Conservation (phyloP, 2,888 invertebrate species). For the Lasioglossum vierecki region DNA sequence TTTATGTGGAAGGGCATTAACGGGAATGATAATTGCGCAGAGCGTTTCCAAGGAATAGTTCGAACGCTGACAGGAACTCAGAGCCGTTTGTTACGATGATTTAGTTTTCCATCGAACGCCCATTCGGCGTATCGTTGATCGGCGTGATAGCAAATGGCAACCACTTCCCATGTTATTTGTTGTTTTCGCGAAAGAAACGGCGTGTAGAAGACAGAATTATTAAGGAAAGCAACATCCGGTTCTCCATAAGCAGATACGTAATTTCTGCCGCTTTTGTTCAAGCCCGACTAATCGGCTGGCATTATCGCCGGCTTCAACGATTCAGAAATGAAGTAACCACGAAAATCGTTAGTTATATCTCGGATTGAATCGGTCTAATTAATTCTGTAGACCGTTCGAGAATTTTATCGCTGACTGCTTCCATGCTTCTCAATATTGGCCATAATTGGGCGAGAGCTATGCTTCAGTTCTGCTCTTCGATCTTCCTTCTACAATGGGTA, state of each 20-base stretch:
- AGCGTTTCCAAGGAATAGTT: not conserved
- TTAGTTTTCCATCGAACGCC: constrained; percentile 11
- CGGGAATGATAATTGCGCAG: not conserved
- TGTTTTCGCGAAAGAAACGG: constrained; percentile 46
- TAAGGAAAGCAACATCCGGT: constrained; percentile 57
- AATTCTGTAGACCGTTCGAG: constrained; percentile 44
- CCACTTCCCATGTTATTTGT: constrained; percentile 31
- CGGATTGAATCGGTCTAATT: constrained; percentile 57
- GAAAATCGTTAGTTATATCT: constrained; percentile 54
- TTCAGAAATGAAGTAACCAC: constrained; percentile 56
- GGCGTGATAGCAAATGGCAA: constrained; percentile 34
- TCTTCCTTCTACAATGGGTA: not conserved
- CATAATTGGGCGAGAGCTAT: constrained; percentile 39
- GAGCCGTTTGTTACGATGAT: not conserved
- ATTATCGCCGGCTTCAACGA: constrained; percentile 57
- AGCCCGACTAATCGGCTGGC: constrained; percentile 54
- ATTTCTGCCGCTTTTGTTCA: constrained; percentile 54
- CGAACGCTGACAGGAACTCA: not conserved
- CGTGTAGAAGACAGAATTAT: constrained; percentile 47
- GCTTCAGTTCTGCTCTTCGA: constrained; percentile 12
- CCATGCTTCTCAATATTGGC: constrained; percentile 47
- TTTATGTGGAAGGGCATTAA: not conserved
- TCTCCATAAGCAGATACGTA: constrained; percentile 41
- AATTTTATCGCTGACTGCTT: constrained; percentile 55
- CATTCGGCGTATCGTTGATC: constrained; percentile 8